Base-by-base conservation (phyloP, 2,113 vertebrate species). In the Polyodon spathula region DNA sequence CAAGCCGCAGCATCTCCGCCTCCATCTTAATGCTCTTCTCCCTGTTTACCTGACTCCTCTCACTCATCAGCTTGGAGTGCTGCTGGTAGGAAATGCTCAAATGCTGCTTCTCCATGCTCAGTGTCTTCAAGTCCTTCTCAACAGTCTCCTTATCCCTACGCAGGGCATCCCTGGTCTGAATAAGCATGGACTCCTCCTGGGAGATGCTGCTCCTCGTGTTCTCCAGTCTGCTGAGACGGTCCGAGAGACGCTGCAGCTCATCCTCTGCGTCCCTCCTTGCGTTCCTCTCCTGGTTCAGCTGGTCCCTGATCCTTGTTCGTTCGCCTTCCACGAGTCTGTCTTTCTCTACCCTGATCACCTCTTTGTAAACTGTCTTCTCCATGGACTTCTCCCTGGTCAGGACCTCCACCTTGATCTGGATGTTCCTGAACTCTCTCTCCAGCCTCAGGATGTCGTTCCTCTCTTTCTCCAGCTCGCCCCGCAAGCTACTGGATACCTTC, bases 321-420 rank as follows among this genome's bases (percentile, higher is more conserved):
- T 97, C 93, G 0, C 76, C 78, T 74, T 99, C 91, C 41, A 99
- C 82, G 0, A 78, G 88, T 54, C 73, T 91, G 70, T 99, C 96
- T 78, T 95, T 97, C 72, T 97, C 92, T 54, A 99, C 91, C 67
- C 93, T 74, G 60, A 99, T 90, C 60, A 98, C 84, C 42, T 99
- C 95, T 73, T 97, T 98, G 75, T 97, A 99, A 66, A 99, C 82
- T 0, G 92, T 97, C 77, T 86, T 97, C 78, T 95, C 93, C 27
- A 86, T 81, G 1, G 88, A 84, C 56, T 95, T 98, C 11, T 92
- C 87, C 64, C 76, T 89, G 69, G 92, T 88, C 41, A 99, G 80
- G 48, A 93, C 71, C 4, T 97, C 91, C 0, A 93, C 66, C 67
- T 84, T 89, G 4, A 82, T 37, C 68, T 79, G 89, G 66, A 90